A percentile compares a stretch with the other conserved stretches of the same genome.
Evolutionary conservation across 2,113 vertebrate genomes (phyloP).

Genomic region (Myanophis thanlyinensis): DNA sequence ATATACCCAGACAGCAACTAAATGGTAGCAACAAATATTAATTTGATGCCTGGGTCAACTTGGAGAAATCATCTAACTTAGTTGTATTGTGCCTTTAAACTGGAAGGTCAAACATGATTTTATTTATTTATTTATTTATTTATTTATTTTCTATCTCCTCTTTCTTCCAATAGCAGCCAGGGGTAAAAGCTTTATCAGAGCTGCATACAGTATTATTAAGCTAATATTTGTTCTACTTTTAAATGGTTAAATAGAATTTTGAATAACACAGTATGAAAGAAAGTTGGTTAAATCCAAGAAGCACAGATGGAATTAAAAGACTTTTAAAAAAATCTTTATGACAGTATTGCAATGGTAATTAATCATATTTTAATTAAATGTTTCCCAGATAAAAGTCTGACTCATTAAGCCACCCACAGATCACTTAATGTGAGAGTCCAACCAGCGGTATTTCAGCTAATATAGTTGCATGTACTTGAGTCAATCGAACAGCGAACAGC

Average conservation of each 20-base stretch:
- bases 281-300: slow-evolving; percentile 11
- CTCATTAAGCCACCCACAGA: slow-evolving; percentile 20
- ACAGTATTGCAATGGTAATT: slow-evolving; percentile 11
- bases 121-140: neutral
- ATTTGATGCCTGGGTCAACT: neutral
- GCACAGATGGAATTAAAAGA: neutral
- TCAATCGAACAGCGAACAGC: neutral
- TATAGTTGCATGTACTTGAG: slow-evolving; percentile 8
- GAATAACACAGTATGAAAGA: neutral
- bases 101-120: neutral
- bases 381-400: slow-evolving; percentile 36
- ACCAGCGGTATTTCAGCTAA: slow-evolving; percentile 4
- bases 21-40: neutral
- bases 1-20: neutral
- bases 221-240: neutral
- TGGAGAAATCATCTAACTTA: neutral
- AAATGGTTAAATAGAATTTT: slow-evolving; percentile 3
- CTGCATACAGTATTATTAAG: neutral
- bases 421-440: slow-evolving; percentile 28
- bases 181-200: neutral
- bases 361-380: slow-evolving; percentile 47
- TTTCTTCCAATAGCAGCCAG: neutral
- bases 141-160: neutral
- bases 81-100: neutral
- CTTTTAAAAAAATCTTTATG: slow-evolving; percentile 5